Conservation (phyloP, 2,797 vertebrate species). For the Mormyrus proboscirostris region DNA sequence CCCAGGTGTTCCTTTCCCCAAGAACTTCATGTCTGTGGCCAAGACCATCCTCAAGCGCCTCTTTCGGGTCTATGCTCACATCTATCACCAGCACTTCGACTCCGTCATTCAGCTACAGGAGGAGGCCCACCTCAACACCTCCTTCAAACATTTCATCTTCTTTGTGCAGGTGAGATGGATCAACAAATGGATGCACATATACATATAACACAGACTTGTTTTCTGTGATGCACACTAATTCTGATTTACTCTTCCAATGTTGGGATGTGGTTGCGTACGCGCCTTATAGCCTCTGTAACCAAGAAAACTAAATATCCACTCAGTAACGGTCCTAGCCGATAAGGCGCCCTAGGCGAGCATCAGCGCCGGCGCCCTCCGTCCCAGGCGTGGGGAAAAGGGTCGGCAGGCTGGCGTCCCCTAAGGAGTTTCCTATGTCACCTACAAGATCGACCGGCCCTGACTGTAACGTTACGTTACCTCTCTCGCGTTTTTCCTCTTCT, state of each 20-base stretch:
- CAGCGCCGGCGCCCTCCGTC: no score
- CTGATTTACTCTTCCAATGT: background rate
- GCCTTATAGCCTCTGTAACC: background rate
- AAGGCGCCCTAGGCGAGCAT: no score
- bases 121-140: conserved; percentile 96
- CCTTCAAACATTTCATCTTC: conserved; percentile 98
- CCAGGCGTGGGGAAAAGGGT: no score
- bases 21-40: conserved; percentile 97
- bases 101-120: conserved; percentile 94
- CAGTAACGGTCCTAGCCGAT: no score
- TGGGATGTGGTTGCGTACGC: background rate
- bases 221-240: background rate
- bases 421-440: no score
- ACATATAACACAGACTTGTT: background rate
- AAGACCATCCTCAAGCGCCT: conserved; percentile 96
- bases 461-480: no score
- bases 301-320: background rate
- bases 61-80: conserved; percentile 91
- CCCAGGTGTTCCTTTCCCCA: conserved; percentile 87
- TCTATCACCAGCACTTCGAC: conserved; percentile 96
- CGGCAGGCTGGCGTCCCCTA: no score
- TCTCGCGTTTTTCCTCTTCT: no score
- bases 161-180: conserved; percentile 79
- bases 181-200: background rate
- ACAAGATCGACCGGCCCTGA: no score